A percentile compares a stretch with the other conserved stretches of the same genome.
phyloP scores from a whole-genome alignment of 2,797 vertebrate species.

The Knipowitschia caucasica region DNA sequence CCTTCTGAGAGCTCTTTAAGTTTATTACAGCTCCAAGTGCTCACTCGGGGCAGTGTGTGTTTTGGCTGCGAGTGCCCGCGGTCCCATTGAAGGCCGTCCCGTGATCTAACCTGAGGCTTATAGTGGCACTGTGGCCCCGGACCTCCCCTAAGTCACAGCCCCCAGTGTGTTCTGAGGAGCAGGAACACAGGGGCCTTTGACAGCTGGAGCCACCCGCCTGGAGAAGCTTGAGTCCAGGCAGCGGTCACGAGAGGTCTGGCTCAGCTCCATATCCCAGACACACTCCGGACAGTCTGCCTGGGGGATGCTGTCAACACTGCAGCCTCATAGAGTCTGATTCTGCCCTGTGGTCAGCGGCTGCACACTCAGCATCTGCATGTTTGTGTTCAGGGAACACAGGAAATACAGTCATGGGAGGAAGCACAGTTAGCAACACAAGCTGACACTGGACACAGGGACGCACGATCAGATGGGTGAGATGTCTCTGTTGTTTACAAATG shows the following conservation, averaged over 20 bases:
- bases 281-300: conserved; percentile 1
- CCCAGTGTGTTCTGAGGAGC: conserved; percentile 25
- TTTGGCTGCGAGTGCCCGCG: conserved; percentile 46
- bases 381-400: neutral
- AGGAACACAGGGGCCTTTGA: conserved; percentile 61
- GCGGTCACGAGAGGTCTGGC: conserved; percentile 32
- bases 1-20: conserved; percentile 39
- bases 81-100: conserved; percentile 21
- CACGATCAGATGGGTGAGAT: too few relatives aligned
- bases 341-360: neutral
- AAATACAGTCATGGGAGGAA: neutral
- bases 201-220: conserved; percentile 18
- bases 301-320: conserved; percentile 17
- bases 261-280: conserved; percentile 29
- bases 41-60: conserved; percentile 51
- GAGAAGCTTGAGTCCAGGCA: conserved; percentile 17
- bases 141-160: conserved; percentile 56
- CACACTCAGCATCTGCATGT: conserved; percentile 1
- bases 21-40: conserved; percentile 45
- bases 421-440: too few relatives aligned
- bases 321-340: conserved; percentile 17
- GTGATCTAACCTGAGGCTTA: conserved; percentile 30
- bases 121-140: conserved; percentile 25
- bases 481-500: too few relatives aligned
- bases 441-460: too few relatives aligned